Evolutionary conservation across 2,113 vertebrate species (phyloP).

Genomic region (Ailurus styani): DNA sequence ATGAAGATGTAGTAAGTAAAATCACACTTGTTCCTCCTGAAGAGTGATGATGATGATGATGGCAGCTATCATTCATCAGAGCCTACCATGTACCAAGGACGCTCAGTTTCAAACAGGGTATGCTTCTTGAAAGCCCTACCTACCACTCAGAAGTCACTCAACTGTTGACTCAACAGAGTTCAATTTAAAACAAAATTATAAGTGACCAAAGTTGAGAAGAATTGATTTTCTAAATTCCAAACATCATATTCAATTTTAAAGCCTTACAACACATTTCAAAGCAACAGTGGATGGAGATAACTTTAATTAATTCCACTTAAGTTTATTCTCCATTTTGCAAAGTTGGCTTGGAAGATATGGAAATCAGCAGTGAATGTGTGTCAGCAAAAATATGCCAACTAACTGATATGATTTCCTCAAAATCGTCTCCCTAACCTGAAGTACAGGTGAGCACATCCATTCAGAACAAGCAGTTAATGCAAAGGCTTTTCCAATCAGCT

Average conservation of each 20-base stretch:
- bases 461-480: background rate
- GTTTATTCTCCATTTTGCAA: background rate
- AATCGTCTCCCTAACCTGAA: background rate
- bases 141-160: background rate
- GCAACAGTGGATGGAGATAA: background rate
- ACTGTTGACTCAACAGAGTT: background rate
- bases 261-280: background rate
- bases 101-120: background rate
- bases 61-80: background rate
- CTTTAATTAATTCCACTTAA: conserved; percentile 50
- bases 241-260: conserved; percentile 12
- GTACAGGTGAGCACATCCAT: background rate
- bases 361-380: background rate
- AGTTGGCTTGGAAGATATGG: conserved; percentile 21
- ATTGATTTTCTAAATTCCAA: background rate
- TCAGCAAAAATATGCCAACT: background rate
- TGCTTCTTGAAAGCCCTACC: background rate
- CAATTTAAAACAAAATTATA: background rate
- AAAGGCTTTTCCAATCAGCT: background rate
- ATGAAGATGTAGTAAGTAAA: background rate
- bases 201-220: background rate
- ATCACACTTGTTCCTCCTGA: background rate
- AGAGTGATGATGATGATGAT: background rate
- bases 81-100: background rate
- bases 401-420: background rate